A percentile compares a stretch with the other conserved stretches of the same genome.
Evolutionary conservation across 2,888 invertebrate species (phyloP).

Genomic region (Arge pagana): DNA sequence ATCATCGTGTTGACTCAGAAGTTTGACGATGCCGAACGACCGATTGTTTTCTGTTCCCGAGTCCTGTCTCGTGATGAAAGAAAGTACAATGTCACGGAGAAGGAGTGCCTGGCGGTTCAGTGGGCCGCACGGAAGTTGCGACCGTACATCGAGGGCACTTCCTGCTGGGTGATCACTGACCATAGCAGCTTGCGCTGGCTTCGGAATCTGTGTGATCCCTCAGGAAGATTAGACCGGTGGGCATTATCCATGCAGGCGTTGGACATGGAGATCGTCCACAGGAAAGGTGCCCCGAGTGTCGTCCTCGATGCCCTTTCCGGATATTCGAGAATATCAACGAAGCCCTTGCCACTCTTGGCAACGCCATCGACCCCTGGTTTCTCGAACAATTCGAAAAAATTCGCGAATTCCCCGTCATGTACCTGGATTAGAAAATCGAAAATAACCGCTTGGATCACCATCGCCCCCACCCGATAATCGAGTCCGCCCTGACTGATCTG

Average conservation of each 20-base stretch:
- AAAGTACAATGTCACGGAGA: too few relatives aligned
- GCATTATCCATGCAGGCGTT: slow-evolving; percentile 24
- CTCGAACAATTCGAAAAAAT: not conserved
- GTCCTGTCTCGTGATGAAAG: slow-evolving; percentile 23
- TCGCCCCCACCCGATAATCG: not conserved
- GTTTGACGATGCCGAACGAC: slow-evolving; percentile 21
- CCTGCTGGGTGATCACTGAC: slow-evolving; percentile 34
- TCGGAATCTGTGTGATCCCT: slow-evolving; percentile 27
- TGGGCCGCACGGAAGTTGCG: slow-evolving; percentile 28
- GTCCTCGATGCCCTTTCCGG: slow-evolving; percentile 44
- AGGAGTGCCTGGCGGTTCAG: slow-evolving; percentile 30
- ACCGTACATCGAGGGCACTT: slow-evolving; percentile 30
- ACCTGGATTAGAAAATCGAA: slow-evolving; percentile 8
- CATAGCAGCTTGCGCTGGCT: slow-evolving; percentile 32
- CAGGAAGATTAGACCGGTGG: slow-evolving; percentile 26
- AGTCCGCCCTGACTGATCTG: slow-evolving; percentile 1
- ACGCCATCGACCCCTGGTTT: slow-evolving; percentile 15
- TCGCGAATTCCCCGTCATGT: not conserved
- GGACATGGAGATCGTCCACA: slow-evolving; percentile 40
- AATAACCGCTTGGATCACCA: not conserved
- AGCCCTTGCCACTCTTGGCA: too few relatives aligned
- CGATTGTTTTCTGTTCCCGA: slow-evolving; percentile 30
- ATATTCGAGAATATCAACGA: not conserved
- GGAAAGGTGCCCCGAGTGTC: slow-evolving; percentile 34
- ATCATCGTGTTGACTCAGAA: slow-evolving; percentile 28